Base-by-base conservation (phyloP, 2,113 vertebrate genomes). In the Coturnix japonica region DNA sequence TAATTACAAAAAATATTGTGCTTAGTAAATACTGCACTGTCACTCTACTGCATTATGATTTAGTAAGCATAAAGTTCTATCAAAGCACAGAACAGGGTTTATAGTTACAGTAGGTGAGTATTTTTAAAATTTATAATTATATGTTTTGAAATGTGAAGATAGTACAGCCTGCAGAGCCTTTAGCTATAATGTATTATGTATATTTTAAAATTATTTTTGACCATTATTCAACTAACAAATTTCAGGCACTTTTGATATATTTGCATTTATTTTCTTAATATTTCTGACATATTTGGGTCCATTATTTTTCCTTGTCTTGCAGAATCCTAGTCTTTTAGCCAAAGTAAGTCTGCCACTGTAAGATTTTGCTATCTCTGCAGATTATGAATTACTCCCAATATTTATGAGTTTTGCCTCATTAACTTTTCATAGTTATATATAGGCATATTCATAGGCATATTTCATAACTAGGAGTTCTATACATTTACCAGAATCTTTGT, bases 141-240 rank as follows among this genome's bases (percentile, higher is more conserved):
- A 22, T 80, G 49, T 89, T 94, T 81, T 20, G 84, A 94, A 88
- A 91, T 56, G 37, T 57, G 23, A 26, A 70, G 16, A 67, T 11
- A 79, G 44, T 53, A 64, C 17, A 72, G 51, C 39, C 19, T 4
- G 12, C 76, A 85, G 7, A 91, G 37, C 30, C 65, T 12, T 87
- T 77, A 94, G 79, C 23, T 61, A 59, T 8, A 92, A 11, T 13
- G 79, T 14, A 51, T 73, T 74, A 92, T 80, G 5, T 81, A 89
- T 43, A 51, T 54, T 88, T 82, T 92, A 89, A 79, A 69, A 70
- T 81, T 95, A 49, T 76, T 81, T 87, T 88, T 64, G 47, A 75
- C 4, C 74, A 6, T 47, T 70, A 87, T 41, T 63, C 53, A 69
- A 15, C 39, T 30, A 77, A n/a, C 35, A 65, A 53, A 8, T 94